Evolutionary conservation across 2,888 invertebrate species (phyloP).

Genomic region (Melinaea menophilus): DNA sequence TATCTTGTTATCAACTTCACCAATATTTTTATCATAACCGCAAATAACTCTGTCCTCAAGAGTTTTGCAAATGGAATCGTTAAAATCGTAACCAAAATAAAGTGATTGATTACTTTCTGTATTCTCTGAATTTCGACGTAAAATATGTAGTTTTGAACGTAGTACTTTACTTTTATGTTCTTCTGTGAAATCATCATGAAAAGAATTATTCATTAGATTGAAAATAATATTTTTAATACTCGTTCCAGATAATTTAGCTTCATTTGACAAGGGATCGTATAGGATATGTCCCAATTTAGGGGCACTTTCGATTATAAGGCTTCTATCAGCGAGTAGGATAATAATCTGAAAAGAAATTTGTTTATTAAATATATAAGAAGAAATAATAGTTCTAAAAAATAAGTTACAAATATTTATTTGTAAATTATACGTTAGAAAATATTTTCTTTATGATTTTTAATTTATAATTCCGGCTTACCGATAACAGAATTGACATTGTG

Average conservation of each 20-base stretch:
- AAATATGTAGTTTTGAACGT: background rate
- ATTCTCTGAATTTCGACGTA: no score
- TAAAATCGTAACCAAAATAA: slow-evolving; percentile 49
- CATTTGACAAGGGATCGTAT: slow-evolving; percentile 42
- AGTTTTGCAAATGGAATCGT: slow-evolving; percentile 48
- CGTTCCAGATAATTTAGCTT: slow-evolving; percentile 32
- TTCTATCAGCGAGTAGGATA: background rate
- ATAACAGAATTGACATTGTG: slow-evolving; percentile 43
- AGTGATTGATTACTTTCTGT: slow-evolving; percentile 17
- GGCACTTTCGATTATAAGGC: slow-evolving; percentile 36
- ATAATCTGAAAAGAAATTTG: no score
- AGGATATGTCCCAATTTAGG: slow-evolving; percentile 46
- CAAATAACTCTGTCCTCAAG: slow-evolving; percentile 53
- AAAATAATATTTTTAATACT: background rate
- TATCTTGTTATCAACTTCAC: slow-evolving; percentile 33
- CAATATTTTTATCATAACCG: slow-evolving; percentile 60
- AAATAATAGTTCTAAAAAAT: background rate
- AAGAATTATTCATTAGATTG: background rate
- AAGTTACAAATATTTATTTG: slow-evolving; percentile 17
- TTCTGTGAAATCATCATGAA: background rate
- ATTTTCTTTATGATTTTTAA: background rate
- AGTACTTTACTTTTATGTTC: background rate
- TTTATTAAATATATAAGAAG: background rate
- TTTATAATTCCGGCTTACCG: slow-evolving; percentile 39
- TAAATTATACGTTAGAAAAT: slow-evolving; percentile 23